Evolutionary conservation across 2,113 vertebrate genomes (phyloP), one percentile per base, ranked within the genome.

Genomic region (Amazona vittata): DNA sequence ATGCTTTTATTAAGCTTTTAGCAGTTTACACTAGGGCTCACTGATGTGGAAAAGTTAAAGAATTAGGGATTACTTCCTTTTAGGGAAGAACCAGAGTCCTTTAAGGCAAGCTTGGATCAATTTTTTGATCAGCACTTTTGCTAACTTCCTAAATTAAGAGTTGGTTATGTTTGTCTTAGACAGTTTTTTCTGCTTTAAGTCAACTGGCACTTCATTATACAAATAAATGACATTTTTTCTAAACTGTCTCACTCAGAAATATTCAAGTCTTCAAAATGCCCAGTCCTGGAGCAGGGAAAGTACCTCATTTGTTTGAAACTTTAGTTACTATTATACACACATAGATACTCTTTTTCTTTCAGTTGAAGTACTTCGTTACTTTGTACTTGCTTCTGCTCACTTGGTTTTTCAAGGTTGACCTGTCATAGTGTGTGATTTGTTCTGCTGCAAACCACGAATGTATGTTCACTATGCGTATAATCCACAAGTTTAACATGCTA

Each of bases 401-500:
- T 86, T 63, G 8, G 1, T 53, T 89, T 81, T 57, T 83, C 26
- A 52, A 35, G 33, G 25, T 41, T 33, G 57, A 43, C 25, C 17
- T 79, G 0, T 73, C 46, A 65, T 5, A 73, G 44, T n/a, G 21
- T 65, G 20, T 57, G 60, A 77, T 28, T 91, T 89, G 43, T 95
- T 91, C 86, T 77, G 49, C 71, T 88, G 19, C 47, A 59, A 44
- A 67, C 50, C 20, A 55, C 6, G 19, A 94, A 89, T 86, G 31
- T 97, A 90, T 94, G 83, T 92, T 94, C 96, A 78, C 65, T 89
- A 94, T 95, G 91, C 57, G 12, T 94, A 82, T 79, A 89, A 93
- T 95, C 71, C 62, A 83, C 79, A 95, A 85, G 70, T 92, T 89
- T 89, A 60, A 78, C 43, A 12, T 94, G 92, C 96, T 97, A 96